These are phyloP conservation scores for Zhuqinia jingwanae DNA, from an alignment of 2,888 invertebrate genomes.

Conservation along the genomic window DNA sequence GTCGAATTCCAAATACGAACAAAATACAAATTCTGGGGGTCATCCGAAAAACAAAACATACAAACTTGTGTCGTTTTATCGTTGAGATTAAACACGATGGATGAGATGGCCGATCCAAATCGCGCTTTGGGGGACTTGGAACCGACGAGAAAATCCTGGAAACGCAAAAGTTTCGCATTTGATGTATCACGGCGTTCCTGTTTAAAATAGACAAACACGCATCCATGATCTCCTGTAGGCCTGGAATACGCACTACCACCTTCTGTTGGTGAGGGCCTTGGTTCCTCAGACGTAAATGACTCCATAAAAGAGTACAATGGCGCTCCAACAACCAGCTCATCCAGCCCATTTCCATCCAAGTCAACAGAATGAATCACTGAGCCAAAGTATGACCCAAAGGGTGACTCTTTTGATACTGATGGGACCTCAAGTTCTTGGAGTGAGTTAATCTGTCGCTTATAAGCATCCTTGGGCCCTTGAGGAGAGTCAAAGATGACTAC, in stretches of 20 bases:
- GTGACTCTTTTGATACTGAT: no score
- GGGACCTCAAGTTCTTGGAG: no score
- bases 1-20: no score
- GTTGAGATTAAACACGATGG: conserved; percentile 23
- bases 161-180: no score
- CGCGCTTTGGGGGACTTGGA: conserved; percentile 21
- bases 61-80: background rate
- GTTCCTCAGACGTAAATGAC: background rate
- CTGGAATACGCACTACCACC: no score
- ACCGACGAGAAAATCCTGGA: no score
- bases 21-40: no score
- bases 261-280: no score
- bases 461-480: background rate
- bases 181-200: background rate
- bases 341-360: conserved; percentile 60
- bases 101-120: conserved; percentile 70
- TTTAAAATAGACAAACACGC: conserved; percentile 55
- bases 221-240: conserved; percentile 72
- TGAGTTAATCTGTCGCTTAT: conserved; percentile 41
- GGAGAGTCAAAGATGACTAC: conserved; percentile 59
- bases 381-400: conserved; percentile 72
- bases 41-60: no score
- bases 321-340: conserved; percentile 70
- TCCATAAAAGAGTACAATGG: conserved; percentile 48
- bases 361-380: conserved; percentile 62